Base-by-base conservation (phyloP, 1,140 invertebrate species). In the Atopsyche davidsoni region DNA sequence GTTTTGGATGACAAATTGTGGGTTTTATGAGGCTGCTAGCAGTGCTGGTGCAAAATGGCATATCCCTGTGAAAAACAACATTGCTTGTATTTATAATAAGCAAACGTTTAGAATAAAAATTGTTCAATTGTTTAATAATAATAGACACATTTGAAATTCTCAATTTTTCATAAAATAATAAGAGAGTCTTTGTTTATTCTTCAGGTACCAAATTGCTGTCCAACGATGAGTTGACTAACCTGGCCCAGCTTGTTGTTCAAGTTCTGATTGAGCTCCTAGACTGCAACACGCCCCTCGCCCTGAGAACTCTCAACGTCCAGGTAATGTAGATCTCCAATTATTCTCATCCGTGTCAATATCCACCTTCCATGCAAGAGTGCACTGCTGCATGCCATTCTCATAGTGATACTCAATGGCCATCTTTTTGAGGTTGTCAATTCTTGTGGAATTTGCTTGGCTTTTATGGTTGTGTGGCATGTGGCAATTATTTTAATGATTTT, bases 251-350 rank as follows among this genome's bases (percentile, higher is more conserved):
- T 9, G 53, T 57, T 14, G 44, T 57, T 17, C 42, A 53, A 31
- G 55, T 57, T 16, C 42, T 50, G 14, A 46, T 53, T 16, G 47
- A 40, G 11, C 39, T 57, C 10, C 32, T 57, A 14, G 51, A 53
- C 35, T 53, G 51, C 19, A 53, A 51, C 32, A 57, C 55, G 0
- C 36, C 35, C 7, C 18, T 47, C 6, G 46, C 55, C 13, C 25
- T 57, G 9, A 44, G 48, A 24, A 51, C 51, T 10, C 39, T 57
- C 16, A 57, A 57, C 32, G 55, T 57, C 13, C 55, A 57, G 43
- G 51, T 53, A 51, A 48, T 35, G 10, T 23, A 6, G 16, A 7
- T 36, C 34, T 16, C 1, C 34, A 7, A 2, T 16, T 16, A 16
- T 16, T 46, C 39, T 21, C 36, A 45, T 34, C 23, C 46, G 13